These are phyloP conservation scores for Proales similis DNA, from an alignment of 1,140 invertebrate species.

Conservation along the genomic window DNA sequence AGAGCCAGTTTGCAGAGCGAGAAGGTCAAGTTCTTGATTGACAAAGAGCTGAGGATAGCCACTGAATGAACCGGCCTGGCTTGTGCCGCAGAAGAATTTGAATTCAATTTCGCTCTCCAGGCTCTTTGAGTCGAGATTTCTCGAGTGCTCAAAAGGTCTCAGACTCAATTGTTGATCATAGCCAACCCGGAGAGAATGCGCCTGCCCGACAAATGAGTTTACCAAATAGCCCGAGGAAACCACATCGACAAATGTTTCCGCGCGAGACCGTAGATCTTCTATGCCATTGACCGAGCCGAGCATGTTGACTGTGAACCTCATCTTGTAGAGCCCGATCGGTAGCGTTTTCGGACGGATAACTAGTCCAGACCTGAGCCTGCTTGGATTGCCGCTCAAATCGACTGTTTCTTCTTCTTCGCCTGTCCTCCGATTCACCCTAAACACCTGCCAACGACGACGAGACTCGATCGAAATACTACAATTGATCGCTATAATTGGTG, in stretches of 20 bases:
- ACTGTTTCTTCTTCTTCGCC: too few relatives aligned
- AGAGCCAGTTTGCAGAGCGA: slow-evolving; percentile 14
- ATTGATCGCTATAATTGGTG: too few relatives aligned
- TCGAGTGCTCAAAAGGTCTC: neutral
- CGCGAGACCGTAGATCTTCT: too few relatives aligned
- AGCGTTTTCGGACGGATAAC: slow-evolving; percentile 5
- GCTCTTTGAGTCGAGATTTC: slow-evolving; percentile 1
- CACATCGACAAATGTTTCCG: slow-evolving; percentile 7
- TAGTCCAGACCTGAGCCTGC: neutral
- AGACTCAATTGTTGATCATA: slow-evolving; percentile 16
- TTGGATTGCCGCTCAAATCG: slow-evolving; percentile 3
- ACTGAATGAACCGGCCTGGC: neutral
- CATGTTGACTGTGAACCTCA: too few relatives aligned
- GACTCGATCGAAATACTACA: too few relatives aligned
- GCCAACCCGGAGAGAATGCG: neutral
- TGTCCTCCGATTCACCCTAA: too few relatives aligned
- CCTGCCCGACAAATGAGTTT: neutral
- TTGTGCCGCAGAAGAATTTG: slow-evolving; percentile 20
- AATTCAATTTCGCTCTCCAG: slow-evolving; percentile 2
- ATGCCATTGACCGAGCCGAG: too few relatives aligned
- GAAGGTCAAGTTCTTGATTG: slow-evolving; percentile 19
- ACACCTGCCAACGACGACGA: too few relatives aligned
- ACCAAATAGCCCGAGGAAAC: slow-evolving; percentile 23
- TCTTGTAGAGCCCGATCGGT: slow-evolving; percentile 16
- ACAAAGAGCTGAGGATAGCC: slow-evolving; percentile 3